Evolutionary conservation across 2,797 vertebrate species (phyloP).

Genomic region (Melanotaenia nigrans): DNA sequence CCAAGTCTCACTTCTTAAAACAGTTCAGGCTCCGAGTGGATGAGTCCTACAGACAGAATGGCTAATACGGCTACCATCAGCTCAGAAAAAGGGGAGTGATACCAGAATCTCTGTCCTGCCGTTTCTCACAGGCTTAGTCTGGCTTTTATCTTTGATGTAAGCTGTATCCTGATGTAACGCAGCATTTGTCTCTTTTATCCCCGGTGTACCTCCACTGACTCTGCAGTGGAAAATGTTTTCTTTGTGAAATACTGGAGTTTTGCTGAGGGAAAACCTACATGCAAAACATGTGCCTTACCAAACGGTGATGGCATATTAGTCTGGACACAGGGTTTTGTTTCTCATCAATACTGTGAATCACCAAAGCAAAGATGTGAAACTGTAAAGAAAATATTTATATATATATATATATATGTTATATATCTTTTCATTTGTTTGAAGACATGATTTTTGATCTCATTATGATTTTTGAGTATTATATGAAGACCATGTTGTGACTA

Average conservation of each 20-base stretch:
- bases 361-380: background rate
- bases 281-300: background rate
- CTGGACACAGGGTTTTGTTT: background rate
- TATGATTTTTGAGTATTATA: background rate
- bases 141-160: slow-evolving; percentile 63
- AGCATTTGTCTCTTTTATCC: slow-evolving; percentile 64
- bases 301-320: slow-evolving; percentile 1
- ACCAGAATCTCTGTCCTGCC: slow-evolving; percentile 62
- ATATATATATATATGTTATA: too few species aligned
- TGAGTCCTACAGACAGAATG: slow-evolving; percentile 63
- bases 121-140: slow-evolving; percentile 66
- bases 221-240: slow-evolving; percentile 45
- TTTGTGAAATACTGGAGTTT: slow-evolving; percentile 31
- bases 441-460: background rate
- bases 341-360: background rate
- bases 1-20: slow-evolving; percentile 48
- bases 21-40: slow-evolving; percentile 47
- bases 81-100: slow-evolving; percentile 45
- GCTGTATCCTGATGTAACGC: slow-evolving; percentile 59
- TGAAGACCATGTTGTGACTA: background rate
- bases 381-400: background rate
- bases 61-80: slow-evolving; percentile 52
- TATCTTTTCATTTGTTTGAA: background rate
- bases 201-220: slow-evolving; percentile 60
- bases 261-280: slow-evolving; percentile 18